Evolutionary conservation across 1,140 invertebrate species (phyloP), one percentile per base, ranked within the genome.

Genomic region (Daktulosphaira vitifoliae): DNA sequence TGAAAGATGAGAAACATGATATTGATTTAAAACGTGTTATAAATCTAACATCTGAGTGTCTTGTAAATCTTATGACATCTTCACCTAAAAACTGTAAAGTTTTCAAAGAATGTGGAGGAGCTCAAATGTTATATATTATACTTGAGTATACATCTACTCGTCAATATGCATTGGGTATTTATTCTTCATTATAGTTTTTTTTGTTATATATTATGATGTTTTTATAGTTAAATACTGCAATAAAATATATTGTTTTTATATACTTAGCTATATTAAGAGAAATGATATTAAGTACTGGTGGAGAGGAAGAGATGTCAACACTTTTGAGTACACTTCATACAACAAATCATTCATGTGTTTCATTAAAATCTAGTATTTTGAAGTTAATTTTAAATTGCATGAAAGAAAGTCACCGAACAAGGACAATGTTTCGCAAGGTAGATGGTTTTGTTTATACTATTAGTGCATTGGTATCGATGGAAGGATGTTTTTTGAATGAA

Each of bases 371-470:
- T 51, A 88, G 94, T 72, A 92, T 97, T 74, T 77, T 97, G 16
- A 92, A 92, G 77, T 89, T 84, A 59, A 77, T 98, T 52, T 76
- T 96, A 44, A 82, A 84, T 65, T 95, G 93, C 72, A 78, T 98
- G 39, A 81, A 90, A 69, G 95, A 97, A 71, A 96, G 92, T 66
- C 96, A 99, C 77, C 82, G 94, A 68, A 94, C 92, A 6, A 82
- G 96, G 70, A 96, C 92, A 15, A 90, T 96, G 46, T 99, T 99
- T 77, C 83, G 96, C 69, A 97, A 96, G 80, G 92, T 72, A 4
- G 93, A 93, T 68, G 96, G 96, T 15, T 99, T 98, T 77, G 90
- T 98, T 0, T 98, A 97, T 74, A 85, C 98, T 1, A 95, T 96
- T 76, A 96, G 92, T 69, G 90, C 98, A 2, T 79, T 99, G 11